Conservation (phyloP, 2,888 invertebrate species). For the Pharmacophagus antenor region DNA sequence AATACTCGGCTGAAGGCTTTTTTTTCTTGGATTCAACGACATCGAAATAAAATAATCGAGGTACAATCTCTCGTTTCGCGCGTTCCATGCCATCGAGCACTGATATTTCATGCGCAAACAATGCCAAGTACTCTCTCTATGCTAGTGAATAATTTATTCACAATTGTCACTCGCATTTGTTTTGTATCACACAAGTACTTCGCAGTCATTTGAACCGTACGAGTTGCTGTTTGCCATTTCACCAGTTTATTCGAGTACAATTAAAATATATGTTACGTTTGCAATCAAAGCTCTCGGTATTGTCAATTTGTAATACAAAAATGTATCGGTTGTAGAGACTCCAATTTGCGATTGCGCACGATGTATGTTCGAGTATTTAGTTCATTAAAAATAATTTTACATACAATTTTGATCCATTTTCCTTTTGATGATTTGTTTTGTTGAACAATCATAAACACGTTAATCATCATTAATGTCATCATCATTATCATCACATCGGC, state of each 20-base stretch:
- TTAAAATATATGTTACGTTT: background rate
- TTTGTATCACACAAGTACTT: constrained; percentile 5
- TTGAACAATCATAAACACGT: no score
- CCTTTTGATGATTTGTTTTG: no score
- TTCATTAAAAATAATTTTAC: no score
- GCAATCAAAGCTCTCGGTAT: background rate
- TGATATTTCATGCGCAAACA: constrained; percentile 67
- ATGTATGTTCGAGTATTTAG: no score
- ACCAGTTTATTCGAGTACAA: background rate
- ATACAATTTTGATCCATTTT: no score
- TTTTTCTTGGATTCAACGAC: background rate
- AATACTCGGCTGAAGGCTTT: background rate
- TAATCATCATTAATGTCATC: no score
- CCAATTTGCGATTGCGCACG: no score
- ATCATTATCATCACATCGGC: no score
- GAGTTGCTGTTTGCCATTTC: constrained; percentile 2
- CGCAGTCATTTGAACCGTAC: background rate
- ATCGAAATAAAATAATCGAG: constrained; percentile 55
- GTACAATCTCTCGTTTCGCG: constrained; percentile 45
- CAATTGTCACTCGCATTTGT: constrained; percentile 51
- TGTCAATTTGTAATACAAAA: background rate
- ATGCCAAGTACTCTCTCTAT: constrained; percentile 63
- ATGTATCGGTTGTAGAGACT: background rate
- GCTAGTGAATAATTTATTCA: constrained; percentile 69
- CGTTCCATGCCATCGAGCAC: constrained; percentile 44